Conservation (phyloP, 2,797 vertebrate genomes). For the Austrolebias charrua region DNA sequence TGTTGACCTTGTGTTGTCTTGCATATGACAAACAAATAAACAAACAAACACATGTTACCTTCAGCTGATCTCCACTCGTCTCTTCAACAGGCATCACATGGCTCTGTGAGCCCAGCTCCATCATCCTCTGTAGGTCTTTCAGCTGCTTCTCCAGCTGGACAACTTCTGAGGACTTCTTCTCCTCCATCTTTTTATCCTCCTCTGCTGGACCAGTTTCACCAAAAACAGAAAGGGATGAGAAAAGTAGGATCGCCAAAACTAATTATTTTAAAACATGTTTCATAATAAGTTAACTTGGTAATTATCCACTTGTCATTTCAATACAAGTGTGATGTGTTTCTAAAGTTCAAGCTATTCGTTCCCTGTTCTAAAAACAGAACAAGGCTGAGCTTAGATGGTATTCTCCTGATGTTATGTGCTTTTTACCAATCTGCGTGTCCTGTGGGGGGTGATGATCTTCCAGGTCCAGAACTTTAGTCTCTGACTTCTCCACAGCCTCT, state of each 20-base stretch:
- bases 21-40: no score
- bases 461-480: slow-evolving; percentile 51
- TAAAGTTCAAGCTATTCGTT: neutral
- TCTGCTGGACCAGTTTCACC: slow-evolving; percentile 51
- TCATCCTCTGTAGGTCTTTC: slow-evolving; percentile 11
- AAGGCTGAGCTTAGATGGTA: neutral
- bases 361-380: neutral
- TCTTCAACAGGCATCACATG: neutral
- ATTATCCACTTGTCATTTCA: no score
- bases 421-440: slow-evolving; percentile 72
- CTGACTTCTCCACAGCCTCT: slow-evolving; percentile 53
- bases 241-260: neutral
- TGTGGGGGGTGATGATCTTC: slow-evolving; percentile 56
- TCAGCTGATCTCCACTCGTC: slow-evolving; percentile 16
- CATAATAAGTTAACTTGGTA: neutral
- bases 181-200: slow-evolving; percentile 38
- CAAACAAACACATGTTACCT: slow-evolving; percentile 20
- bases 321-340: neutral
- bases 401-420: neutral
- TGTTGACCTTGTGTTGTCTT: no score
- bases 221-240: neutral
- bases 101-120: neutral
- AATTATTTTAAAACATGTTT: neutral
- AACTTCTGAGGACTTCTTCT: slow-evolving; percentile 71
- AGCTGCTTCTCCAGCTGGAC: slow-evolving; percentile 24